Evolutionary conservation across 1,140 invertebrate species (phyloP).

Genomic region (Vollenhovia emeryi): DNA sequence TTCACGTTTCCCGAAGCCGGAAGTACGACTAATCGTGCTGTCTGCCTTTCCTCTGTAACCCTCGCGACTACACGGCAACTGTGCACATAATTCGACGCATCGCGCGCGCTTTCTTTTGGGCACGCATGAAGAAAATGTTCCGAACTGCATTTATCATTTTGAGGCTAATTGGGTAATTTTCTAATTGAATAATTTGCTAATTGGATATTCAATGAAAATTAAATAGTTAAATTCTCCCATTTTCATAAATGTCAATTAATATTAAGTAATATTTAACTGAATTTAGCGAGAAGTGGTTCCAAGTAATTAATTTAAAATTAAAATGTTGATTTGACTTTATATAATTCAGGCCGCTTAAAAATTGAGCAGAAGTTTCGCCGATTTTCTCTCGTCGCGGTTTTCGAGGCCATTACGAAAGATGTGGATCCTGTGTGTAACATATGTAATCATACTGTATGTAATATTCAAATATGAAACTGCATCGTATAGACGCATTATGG

Average conservation of each 20-base stretch:
- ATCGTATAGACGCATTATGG: conserved; percentile 4
- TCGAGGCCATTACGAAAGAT: not conserved
- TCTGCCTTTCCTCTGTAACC: not conserved
- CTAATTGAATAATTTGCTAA: not conserved
- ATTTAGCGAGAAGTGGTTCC: not conserved
- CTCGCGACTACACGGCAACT: not conserved
- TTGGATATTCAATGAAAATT: conserved; percentile 4
- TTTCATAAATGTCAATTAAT: conserved; percentile 34
- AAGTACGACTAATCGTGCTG: conserved; percentile 60
- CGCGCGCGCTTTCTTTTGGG: not conserved
- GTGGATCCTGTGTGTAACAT: not conserved
- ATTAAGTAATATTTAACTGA: not conserved
- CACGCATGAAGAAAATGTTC: not conserved
- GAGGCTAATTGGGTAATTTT: not conserved
- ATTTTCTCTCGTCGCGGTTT: not conserved
- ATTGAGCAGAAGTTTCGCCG: not conserved
- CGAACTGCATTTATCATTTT: not conserved
- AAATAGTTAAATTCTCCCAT: not conserved
- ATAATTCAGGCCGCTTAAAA: not conserved
- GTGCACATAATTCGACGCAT: conserved; percentile 11
- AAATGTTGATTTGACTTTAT: not conserved
- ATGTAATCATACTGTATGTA: not conserved
- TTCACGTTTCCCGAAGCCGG: conserved; percentile 60
- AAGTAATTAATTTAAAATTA: conserved; percentile 3
- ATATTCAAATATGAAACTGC: not conserved